Evolutionary conservation across 2,113 vertebrate species (phyloP).

Genomic region (Plecturocebus donacophilus): DNA sequence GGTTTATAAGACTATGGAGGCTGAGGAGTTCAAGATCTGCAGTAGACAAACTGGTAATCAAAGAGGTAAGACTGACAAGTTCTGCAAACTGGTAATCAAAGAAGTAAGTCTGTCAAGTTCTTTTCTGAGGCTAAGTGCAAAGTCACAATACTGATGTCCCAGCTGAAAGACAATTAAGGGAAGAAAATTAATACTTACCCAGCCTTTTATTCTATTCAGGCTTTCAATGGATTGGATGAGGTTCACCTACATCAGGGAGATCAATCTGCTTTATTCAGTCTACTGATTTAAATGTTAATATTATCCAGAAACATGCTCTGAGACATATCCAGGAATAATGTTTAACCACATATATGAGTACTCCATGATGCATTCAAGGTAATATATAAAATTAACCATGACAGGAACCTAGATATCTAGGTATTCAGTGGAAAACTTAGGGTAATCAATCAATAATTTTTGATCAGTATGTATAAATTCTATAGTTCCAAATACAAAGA

Average conservation of each 20-base stretch:
- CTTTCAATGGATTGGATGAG: neutral
- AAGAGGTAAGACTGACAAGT: neutral
- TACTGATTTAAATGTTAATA: neutral
- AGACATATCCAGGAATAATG: neutral
- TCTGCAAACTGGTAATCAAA: neutral
- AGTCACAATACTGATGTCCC: neutral
- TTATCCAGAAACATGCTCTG: neutral
- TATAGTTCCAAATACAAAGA: neutral
- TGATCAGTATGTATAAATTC: neutral
- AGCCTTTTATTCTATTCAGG: neutral
- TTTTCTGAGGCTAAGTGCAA: neutral
- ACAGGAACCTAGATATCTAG: neutral
- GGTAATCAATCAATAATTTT: neutral
- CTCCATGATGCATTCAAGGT: neutral
- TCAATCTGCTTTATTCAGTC: neutral
- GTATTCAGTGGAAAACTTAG: neutral
- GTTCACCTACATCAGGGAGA: accelerated
- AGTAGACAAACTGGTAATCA: neutral
- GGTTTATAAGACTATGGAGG: neutral
- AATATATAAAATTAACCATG: neutral
- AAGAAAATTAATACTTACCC: neutral
- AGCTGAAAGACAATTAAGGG: neutral
- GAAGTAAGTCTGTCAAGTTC: neutral
- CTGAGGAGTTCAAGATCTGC: neutral
- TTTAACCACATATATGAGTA: neutral